Percentiles rank a stretch among this genome's conserved stretches.
These are phyloP conservation scores for Mercenaria mercenaria DNA, from an alignment of 1,140 invertebrate genomes.

Conservation along the genomic window DNA sequence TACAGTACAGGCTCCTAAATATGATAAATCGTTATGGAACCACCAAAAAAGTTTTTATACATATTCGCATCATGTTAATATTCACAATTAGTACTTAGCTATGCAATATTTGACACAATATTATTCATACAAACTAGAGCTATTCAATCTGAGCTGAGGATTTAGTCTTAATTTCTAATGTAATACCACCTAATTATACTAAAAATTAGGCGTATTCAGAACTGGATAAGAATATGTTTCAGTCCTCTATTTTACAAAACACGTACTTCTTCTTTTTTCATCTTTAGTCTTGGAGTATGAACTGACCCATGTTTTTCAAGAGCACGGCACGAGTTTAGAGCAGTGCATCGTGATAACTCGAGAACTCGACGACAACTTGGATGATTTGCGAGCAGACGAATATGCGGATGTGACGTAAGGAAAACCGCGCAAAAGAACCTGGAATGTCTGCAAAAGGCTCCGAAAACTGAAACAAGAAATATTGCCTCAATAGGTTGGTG, in stretches of 20 bases:
- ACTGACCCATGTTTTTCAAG: constrained; percentile 72
- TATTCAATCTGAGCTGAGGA: no score
- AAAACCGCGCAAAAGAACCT: background rate
- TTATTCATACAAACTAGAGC: no score
- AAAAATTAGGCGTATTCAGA: no score
- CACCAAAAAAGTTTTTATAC: constrained; percentile 92
- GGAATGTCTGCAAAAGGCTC: constrained; percentile 48
- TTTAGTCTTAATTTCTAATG: no score
- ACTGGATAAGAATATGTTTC: no score
- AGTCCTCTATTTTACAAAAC: no score
- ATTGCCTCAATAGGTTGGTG: constrained; percentile 62
- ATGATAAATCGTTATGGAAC: constrained; percentile 90
- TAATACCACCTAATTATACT: no score
- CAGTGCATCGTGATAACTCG: constrained; percentile 74
- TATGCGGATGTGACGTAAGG: constrained; percentile 70
- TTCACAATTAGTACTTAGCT: no score
- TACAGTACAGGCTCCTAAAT: constrained; percentile 89
- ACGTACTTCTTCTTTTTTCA: no score
- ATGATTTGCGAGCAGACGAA: constrained; percentile 71
- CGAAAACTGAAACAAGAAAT: constrained; percentile 64
- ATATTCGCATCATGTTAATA: constrained; percentile 91
- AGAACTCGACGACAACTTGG: constrained; percentile 71
- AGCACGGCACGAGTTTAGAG: constrained; percentile 62
- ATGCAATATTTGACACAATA: no score
- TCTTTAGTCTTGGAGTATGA: constrained; percentile 78